phyloP scores from a whole-genome alignment of 2,797 vertebrate species.

The Sarcophilus harrisii region DNA sequence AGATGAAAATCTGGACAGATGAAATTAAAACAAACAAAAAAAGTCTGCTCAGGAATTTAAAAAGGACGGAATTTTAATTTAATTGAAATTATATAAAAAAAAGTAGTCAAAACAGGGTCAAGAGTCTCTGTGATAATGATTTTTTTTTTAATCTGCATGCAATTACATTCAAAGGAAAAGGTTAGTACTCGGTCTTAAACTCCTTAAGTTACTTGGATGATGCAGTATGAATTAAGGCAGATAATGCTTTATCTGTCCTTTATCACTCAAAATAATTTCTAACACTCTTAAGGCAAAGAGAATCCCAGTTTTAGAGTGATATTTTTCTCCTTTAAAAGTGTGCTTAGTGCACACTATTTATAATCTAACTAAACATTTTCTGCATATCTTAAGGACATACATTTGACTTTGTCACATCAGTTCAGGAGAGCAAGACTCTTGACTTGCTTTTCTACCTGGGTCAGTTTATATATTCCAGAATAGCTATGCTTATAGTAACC shows the following conservation, averaged over 20 bases:
- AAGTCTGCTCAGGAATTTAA: neutral
- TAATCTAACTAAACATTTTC: conserved; percentile 69
- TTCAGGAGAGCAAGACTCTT: conserved; percentile 60
- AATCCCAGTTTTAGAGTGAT: conserved; percentile 63
- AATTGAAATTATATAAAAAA: neutral
- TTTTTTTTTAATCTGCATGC: conserved; percentile 4
- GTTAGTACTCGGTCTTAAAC: conserved; percentile 48
- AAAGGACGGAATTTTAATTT: neutral
- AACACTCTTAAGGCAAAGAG: conserved; percentile 45
- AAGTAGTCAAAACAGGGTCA: conserved; percentile 1
- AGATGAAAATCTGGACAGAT: conserved; percentile 40
- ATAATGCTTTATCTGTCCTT: conserved; percentile 29
- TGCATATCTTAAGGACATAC: conserved; percentile 58
- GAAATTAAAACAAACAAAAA: neutral
- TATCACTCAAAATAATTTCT: conserved; percentile 69
- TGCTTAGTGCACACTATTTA: conserved; percentile 58
- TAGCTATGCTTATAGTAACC: conserved; percentile 48
- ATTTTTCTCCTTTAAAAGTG: conserved; percentile 63
- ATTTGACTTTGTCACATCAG: conserved; percentile 66
- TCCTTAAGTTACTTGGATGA: conserved; percentile 59
- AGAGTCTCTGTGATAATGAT: neutral
- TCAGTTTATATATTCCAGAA: conserved; percentile 53
- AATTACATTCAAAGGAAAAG: conserved; percentile 46
- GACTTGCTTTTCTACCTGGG: conserved; percentile 55
- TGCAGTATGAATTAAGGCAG: conserved; percentile 51